Evolutionary conservation across 2,797 vertebrate species (phyloP), one percentile per base, ranked within the genome.

Genomic region (Crenichthys baileyi): DNA sequence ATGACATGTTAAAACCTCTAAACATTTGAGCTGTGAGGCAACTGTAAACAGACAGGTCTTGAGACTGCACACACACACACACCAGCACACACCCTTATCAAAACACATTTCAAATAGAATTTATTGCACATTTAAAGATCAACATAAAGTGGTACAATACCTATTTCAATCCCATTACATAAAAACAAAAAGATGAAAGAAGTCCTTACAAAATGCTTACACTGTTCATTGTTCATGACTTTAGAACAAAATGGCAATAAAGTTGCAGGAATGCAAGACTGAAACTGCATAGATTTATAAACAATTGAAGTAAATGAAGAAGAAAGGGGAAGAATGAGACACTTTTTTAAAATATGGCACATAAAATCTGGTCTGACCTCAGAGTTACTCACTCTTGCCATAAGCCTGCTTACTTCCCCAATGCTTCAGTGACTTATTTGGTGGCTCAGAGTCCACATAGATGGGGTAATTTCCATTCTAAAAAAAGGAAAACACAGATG

Each of bases 71-170:
- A 73, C 82, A 84, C 51, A 48, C 79, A 79, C 85, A 89, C 86
- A 92, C 83, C 82, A 87, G 81, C 85, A 93, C 83, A 88, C 87
- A 87, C 81, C 70, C 89, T 86, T 92, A 90, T 92, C 87, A 93
- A 94, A 95, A 94, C 93, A 94, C 92, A 87, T 91, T 94, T 94
- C 81, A 94, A 94, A 94, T 94, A 94, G 92, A 90, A 94, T 96
- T 96, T 96, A 96, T 96, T 95, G 95, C 93, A 96, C 94, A 95
- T 95, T 94, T 92, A 94, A 94, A 95, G 92, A 94, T 93, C 89
- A 94, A 94, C 93, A 95, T 90, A 94, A 94, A 92, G 88, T 94
- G 94, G 91, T 93, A 95, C 93, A 36, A 92, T 91, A 95, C 83
- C 89, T 92, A 93, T 94, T 94, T 93, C 81, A 92, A 92, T 93